Evolutionary conservation across 2,888 invertebrate species (phyloP).

Genomic region (Spicauda simplicius): DNA sequence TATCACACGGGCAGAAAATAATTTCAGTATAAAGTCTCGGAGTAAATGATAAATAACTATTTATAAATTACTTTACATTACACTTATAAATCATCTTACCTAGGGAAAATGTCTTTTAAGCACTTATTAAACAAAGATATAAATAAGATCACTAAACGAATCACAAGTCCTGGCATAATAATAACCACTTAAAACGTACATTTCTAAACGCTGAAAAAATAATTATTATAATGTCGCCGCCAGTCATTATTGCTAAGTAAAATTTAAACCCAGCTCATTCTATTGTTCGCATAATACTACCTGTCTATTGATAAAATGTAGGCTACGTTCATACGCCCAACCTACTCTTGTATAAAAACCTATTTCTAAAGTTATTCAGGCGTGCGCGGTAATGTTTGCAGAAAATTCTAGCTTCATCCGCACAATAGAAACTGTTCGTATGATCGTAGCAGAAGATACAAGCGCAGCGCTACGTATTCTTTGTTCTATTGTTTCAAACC

Average conservation of each 20-base stretch:
- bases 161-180: no score
- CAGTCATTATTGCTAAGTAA: slow-evolving; percentile 14
- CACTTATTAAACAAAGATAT: no score
- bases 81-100: no score
- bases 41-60: no score
- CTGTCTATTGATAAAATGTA: slow-evolving; percentile 36
- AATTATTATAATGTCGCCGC: background rate
- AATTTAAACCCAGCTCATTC: slow-evolving; percentile 25
- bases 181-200: no score
- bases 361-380: slow-evolving; percentile 35
- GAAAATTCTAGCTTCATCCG: slow-evolving; percentile 30
- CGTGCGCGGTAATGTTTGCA: slow-evolving; percentile 32
- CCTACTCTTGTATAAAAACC: slow-evolving; percentile 30
- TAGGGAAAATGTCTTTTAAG: no score
- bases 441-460: slow-evolving; percentile 34
- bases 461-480: slow-evolving; percentile 23
- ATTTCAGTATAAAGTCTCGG: no score
- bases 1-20: no score
- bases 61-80: no score
- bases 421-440: slow-evolving; percentile 32
- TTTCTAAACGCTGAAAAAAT: background rate
- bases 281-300: slow-evolving; percentile 11
- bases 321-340: slow-evolving; percentile 28
- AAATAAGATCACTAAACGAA: no score
- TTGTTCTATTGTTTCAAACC: slow-evolving; percentile 35